These are phyloP conservation scores for Falcunculus frontatus DNA, from an alignment of 2,113 vertebrate species.

Conservation along the genomic window DNA sequence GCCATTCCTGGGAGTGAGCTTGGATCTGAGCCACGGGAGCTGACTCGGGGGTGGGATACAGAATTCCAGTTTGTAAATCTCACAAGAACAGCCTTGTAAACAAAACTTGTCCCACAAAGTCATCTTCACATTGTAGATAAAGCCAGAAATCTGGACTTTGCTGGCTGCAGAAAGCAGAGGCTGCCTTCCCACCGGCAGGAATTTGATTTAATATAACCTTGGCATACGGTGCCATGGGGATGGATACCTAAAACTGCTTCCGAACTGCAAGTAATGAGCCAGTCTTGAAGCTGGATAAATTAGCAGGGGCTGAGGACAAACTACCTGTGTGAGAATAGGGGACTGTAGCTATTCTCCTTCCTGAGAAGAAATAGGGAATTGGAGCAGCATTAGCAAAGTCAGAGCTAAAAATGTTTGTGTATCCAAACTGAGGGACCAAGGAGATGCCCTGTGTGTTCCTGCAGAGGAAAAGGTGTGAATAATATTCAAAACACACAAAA, in stretches of 20 bases:
- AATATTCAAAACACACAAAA: background rate
- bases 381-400: background rate
- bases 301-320: background rate
- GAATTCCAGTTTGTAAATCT: conserved; percentile 1
- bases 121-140: background rate
- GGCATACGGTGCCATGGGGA: background rate
- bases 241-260: background rate
- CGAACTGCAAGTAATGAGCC: background rate
- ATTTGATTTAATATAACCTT: background rate
- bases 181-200: background rate
- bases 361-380: background rate
- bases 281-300: background rate
- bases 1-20: background rate
- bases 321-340: background rate
- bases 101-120: background rate
- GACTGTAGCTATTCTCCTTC: background rate
- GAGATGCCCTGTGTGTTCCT: background rate
- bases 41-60: background rate
- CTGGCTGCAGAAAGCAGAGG: background rate
- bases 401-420: background rate
- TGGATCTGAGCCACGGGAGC: background rate
- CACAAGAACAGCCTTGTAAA: background rate
- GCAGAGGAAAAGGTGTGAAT: background rate
- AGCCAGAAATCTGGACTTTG: background rate
- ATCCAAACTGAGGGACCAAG: accelerated